Evolutionary conservation across 1,140 invertebrate species (phyloP).

Genomic region (Homarus americanus): DNA sequence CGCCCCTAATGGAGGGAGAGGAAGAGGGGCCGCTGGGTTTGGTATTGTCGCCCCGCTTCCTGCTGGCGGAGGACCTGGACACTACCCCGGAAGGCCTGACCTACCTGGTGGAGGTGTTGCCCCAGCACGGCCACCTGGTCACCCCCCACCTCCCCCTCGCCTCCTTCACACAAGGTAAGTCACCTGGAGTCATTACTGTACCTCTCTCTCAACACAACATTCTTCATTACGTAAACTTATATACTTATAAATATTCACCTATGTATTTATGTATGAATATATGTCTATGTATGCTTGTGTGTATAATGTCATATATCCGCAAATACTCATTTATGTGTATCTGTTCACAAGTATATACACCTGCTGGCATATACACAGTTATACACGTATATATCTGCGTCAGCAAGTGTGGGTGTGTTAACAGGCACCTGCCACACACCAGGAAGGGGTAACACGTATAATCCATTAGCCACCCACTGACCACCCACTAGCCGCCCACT

Average conservation of each 20-base stretch:
- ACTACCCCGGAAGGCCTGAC: conserved; percentile 76
- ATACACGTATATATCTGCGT: too few relatives aligned
- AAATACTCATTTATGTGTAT: too few relatives aligned
- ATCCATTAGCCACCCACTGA: too few relatives aligned
- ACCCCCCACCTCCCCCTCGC: conserved; percentile 52
- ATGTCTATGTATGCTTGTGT: background rate
- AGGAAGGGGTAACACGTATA: too few relatives aligned
- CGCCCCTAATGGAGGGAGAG: background rate
- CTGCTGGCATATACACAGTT: too few relatives aligned
- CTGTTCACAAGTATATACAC: too few relatives aligned
- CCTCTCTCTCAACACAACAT: too few relatives aligned
- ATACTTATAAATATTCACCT: background rate
- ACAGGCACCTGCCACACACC: too few relatives aligned
- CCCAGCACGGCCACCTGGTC: conserved; percentile 77
- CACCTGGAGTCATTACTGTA: background rate
- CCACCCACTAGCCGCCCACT: too few relatives aligned
- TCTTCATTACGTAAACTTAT: background rate
- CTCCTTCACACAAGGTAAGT: conserved; percentile 41
- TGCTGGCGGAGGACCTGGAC: conserved; percentile 78
- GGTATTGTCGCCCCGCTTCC: conserved; percentile 30
- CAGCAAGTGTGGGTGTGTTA: too few relatives aligned
- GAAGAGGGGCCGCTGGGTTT: background rate
- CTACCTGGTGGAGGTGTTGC: conserved; percentile 76
- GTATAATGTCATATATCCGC: background rate
- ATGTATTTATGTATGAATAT: background rate